phyloP scores from a whole-genome alignment of 2,888 invertebrate species.

The Platycnemis pennipes region DNA sequence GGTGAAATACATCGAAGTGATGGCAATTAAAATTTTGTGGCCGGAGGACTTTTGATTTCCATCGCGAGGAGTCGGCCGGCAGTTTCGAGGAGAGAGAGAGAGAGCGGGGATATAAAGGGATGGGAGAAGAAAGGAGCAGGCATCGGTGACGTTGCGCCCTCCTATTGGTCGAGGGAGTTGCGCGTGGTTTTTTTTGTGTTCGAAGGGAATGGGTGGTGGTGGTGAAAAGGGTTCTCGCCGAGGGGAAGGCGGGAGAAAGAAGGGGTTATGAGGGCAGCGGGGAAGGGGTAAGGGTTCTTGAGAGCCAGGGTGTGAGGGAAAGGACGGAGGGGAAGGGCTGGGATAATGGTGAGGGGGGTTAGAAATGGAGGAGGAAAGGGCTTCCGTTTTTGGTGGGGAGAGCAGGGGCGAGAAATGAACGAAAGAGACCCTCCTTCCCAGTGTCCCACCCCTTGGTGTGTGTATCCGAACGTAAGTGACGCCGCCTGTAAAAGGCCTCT shows the following conservation, averaged over 20 bases:
- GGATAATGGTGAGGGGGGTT: neutral
- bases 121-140: slow-evolving; percentile 43
- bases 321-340: neutral
- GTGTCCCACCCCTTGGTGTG: slow-evolving; percentile 37
- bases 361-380: neutral
- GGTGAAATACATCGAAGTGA: slow-evolving; percentile 47
- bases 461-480: slow-evolving; percentile 64
- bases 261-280: neutral
- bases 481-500: slow-evolving; percentile 64
- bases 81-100: neutral
- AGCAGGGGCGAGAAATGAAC: slow-evolving; percentile 13
- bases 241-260: neutral
- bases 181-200: slow-evolving; percentile 50
- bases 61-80: slow-evolving; percentile 41
- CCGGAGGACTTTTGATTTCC: slow-evolving; percentile 65
- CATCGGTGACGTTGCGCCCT: slow-evolving; percentile 49
- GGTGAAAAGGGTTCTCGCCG: neutral
- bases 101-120: neutral
- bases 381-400: slow-evolving; percentile 46
- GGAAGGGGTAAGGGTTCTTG: neutral
- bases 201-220: neutral
- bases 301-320: neutral
- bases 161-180: slow-evolving; percentile 52
- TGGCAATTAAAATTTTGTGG: slow-evolving; percentile 65
- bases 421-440: slow-evolving; percentile 21